These are phyloP conservation scores for Elmis aenea DNA, from an alignment of 2,888 invertebrate genomes.

Conservation along the genomic window DNA sequence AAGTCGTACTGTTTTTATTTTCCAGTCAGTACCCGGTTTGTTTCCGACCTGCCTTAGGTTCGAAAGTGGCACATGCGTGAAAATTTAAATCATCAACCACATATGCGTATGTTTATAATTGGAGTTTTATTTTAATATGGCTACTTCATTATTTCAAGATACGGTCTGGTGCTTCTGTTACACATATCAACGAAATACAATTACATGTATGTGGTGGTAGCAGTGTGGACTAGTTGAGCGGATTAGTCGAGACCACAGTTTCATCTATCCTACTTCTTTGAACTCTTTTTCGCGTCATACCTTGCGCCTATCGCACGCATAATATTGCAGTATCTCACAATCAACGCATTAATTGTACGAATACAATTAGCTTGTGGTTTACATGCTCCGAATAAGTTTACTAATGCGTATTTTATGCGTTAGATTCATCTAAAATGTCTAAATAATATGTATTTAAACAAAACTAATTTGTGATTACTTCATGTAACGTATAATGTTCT, in stretches of 20 bases:
- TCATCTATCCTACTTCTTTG: slow-evolving; percentile 10
- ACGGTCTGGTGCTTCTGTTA: slow-evolving; percentile 36
- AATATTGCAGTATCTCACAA: no score
- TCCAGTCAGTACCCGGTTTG: slow-evolving; percentile 33
- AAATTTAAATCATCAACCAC: slow-evolving; percentile 33
- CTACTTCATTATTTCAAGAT: slow-evolving; percentile 39
- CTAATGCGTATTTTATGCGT: no score
- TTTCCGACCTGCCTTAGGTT: slow-evolving; percentile 41
- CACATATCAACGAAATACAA: slow-evolving; percentile 22
- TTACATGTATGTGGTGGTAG: slow-evolving; percentile 8
- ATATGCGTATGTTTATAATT: slow-evolving; percentile 39
- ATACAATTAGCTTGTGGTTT: no score
- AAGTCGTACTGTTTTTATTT: slow-evolving; percentile 24
- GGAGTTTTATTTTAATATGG: slow-evolving; percentile 39
- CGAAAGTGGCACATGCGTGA: slow-evolving; percentile 42
- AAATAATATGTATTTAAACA: no score
- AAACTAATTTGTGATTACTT: no score
- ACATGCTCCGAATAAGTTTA: no score
- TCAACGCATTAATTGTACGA: no score
- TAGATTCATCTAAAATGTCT: no score
- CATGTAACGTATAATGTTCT: no score
- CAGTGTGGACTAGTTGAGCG: no score
- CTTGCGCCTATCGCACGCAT: no score
- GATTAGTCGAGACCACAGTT: slow-evolving; percentile 14
- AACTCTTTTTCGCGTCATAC: slow-evolving; percentile 9